These are phyloP conservation scores for Desmophyllum pertusum DNA, from an alignment of 92 coral and sea anemone species.

Conservation along the genomic window DNA sequence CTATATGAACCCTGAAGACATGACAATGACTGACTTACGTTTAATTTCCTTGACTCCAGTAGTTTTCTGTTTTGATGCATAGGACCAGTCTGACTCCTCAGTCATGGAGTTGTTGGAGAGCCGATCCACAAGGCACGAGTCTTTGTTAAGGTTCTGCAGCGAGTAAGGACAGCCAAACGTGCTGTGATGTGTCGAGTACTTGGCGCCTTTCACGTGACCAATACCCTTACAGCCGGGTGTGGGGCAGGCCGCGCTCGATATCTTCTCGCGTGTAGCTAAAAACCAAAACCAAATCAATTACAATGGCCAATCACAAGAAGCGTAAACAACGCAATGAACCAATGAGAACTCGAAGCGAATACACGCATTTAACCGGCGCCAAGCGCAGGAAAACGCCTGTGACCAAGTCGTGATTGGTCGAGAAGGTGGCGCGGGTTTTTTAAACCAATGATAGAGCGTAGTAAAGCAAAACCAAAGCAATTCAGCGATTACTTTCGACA, in stretches of 20 bases:
- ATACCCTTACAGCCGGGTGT: constrained; percentile 94
- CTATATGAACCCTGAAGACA: neutral
- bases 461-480: too few species aligned
- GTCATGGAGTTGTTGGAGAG: constrained; percentile 99
- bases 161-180: constrained; percentile 99
- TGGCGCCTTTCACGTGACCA: constrained; percentile 95
- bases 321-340: too few species aligned
- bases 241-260: constrained; percentile 88
- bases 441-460: too few species aligned
- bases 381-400: too few species aligned
- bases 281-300: neutral
- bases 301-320: too few species aligned
- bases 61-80: constrained; percentile 90
- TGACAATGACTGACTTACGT: constrained; percentile 7
- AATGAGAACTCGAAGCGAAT: too few species aligned
- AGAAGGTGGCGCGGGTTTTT: too few species aligned
- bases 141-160: constrained; percentile 96
- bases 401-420: too few species aligned
- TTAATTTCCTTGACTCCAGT: constrained; percentile 34
- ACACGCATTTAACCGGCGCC: too few species aligned
- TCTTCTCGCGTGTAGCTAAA: constrained; percentile 80
- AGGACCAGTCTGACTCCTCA: constrained; percentile 99
- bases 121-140: constrained; percentile 97
- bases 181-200: constrained; percentile 93
- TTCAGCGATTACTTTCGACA: too few species aligned